Base-by-base conservation (phyloP, 64 coral and sea anemone species). In the Hydrozoanthus tunicans region DNA sequence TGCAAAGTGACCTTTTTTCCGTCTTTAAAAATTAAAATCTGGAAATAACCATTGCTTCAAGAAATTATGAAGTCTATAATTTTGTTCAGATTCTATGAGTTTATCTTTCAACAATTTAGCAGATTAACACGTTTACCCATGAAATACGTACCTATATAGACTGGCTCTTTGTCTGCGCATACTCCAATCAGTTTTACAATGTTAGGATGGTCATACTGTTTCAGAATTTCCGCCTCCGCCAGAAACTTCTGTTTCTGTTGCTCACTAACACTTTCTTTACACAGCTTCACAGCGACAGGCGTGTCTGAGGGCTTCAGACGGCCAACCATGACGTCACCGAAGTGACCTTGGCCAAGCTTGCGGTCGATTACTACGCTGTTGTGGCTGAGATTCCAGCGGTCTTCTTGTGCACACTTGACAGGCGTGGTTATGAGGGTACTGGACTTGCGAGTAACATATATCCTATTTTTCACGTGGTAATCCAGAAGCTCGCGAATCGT, bases 271-370 rank as follows among this genome's bases (percentile, higher is more conserved):
- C 81, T 92, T 53, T 94, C 94, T 69, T 91, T 95, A 71, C 97
- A 99, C 0, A 94, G 91, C 7, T 99, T 99, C 3, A 99, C 92
- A 7, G 97, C 97, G 6, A 99, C 97, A 9, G 94, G 89, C 0
- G 82, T 26, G 56, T 91, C 81, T 3, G 81, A 58, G 1, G 92
- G 91, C 56, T 70, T 86, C 12, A 95, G 58, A 14, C 68, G 70
- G 20, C 97, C 97, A 57, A 81, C 89, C 97, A 95, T 99, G n/a
- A 99, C 97, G 56, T 99, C 97, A 57, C 97, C 97, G 92, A 99
- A 99, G 66, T 99, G 97, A 17, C 97, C 97, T 1, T 93, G 92
- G 3, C 97, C 97, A 14, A 99, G 85, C 61, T 94, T 99, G 52
- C 27, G 73, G 6, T 89, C 78, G 23, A 93, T 77, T 0, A 95